Conservation (phyloP, 2,797 vertebrate genomes). For the Lacerta bilineata region DNA sequence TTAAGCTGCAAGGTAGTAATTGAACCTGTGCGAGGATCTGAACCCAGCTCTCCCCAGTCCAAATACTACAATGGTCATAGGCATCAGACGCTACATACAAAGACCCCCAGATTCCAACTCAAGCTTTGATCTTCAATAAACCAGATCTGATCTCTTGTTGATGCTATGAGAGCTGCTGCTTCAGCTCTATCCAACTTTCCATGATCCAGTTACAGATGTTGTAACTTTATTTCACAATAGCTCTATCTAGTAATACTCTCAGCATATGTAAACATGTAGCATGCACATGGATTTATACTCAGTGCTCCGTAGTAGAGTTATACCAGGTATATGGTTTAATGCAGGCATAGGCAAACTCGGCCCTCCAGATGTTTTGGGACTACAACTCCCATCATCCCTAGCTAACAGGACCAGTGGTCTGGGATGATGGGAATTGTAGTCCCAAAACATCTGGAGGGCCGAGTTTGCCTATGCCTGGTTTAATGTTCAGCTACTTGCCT, state of each 20-base stretch:
- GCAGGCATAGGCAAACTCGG: no score
- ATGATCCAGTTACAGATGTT: not conserved
- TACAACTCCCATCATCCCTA: no score
- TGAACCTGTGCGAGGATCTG: no score
- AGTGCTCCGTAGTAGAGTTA: not conserved
- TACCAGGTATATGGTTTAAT: not conserved
- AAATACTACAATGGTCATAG: not conserved
- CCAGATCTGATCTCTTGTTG: not conserved
- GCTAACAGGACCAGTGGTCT: no score
- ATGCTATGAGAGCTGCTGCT: not conserved
- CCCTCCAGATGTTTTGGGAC: no score
- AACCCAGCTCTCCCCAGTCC: not conserved
- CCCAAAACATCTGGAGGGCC: no score
- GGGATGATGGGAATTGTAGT: no score
- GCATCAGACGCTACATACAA: not conserved
- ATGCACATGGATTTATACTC: not conserved
- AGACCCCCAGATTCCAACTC: not conserved
- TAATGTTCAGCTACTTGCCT: not conserved
- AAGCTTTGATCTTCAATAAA: not conserved
- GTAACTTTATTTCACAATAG: not conserved
- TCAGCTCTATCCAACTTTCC: not conserved
- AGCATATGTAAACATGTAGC: not conserved
- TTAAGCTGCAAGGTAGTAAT: not conserved
- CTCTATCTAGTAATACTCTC: not conserved
- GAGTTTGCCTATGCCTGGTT: no score